Base-by-base conservation (phyloP, 1,140 invertebrate genomes). In the Lerema accius region DNA sequence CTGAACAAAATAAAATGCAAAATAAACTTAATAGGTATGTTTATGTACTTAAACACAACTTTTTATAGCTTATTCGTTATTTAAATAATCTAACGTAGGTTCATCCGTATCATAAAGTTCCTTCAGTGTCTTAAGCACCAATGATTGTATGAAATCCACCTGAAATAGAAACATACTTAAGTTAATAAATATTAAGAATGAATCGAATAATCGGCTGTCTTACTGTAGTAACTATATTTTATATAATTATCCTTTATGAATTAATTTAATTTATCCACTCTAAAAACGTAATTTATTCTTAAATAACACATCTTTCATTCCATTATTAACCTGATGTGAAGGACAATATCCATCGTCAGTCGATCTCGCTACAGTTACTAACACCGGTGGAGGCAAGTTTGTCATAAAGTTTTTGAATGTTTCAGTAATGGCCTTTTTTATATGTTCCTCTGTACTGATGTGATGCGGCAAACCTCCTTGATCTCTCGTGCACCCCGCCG, bases 261-360 rank as follows among this genome's bases (percentile, higher is more conserved):
- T n/a, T n/a, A n/a, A n/a, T n/a, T n/a, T n/a, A n/a, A n/a, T n/a
- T n/a, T n/a, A n/a, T n/a, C n/a, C n/a, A n/a, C n/a, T n/a, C n/a
- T n/a, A n/a, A n/a, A n/a, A n/a, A n/a, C n/a, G n/a, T 23, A 23
- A 23, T 23, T 5, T 23, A 3, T 23, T 5, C 5, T 23, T 23
- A 23, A 23, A 23, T 23, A 23, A 23, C 19, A 23, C 2, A 23
- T 23, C 19, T n/a, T n/a, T n/a, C n/a, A n/a, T n/a, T n/a, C n/a
- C n/a, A n/a, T n/a, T n/a, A n/a, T n/a, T n/a, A n/a, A n/a, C n/a
- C 19, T 23, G 19, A 23, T 23, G 46, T 5, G 75, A 50, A 1
- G 97, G 97, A 79, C 96, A 97, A 79, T 97, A 98, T 55, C 97
- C 96, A 76, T 98, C 97, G n/a, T 94, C 92, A 49, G 95, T 95